These are phyloP conservation scores for Zaprionus camerounensis DNA, from an alignment of 1,140 invertebrate species.

Conservation along the genomic window DNA sequence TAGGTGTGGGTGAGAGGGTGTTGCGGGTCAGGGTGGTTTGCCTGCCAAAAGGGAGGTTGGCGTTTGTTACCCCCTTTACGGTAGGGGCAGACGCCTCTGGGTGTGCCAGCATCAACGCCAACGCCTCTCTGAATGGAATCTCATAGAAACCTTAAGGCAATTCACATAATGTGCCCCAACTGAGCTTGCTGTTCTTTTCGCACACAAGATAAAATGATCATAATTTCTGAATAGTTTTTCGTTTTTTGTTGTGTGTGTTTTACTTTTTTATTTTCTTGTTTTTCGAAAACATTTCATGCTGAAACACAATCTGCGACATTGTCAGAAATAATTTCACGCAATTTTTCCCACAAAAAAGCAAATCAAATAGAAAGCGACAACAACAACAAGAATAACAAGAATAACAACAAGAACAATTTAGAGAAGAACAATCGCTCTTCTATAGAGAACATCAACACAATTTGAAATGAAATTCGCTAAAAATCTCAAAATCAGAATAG, in stretches of 20 bases:
- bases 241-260: slow-evolving; percentile 17
- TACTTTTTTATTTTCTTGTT: slow-evolving; percentile 21
- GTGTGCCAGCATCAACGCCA: slow-evolving; percentile 14
- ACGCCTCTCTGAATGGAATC: slow-evolving; percentile 46
- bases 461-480: slow-evolving; percentile 46
- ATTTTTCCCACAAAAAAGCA: slow-evolving; percentile 30
- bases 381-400: slow-evolving; percentile 1
- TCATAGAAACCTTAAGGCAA: slow-evolving; percentile 42
- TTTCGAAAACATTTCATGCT: slow-evolving; percentile 39
- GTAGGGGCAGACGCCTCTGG: slow-evolving; percentile 16
- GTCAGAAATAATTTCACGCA: slow-evolving; percentile 65
- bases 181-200: slow-evolving; percentile 48
- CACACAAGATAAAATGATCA: slow-evolving; percentile 74
- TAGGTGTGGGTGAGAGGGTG: background rate
- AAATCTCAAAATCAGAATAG: slow-evolving; percentile 37
- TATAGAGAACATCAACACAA: slow-evolving; percentile 52
- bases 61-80: background rate
- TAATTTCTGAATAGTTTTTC: slow-evolving; percentile 50
- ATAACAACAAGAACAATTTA: slow-evolving; percentile 8
- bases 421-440: slow-evolving; percentile 13
- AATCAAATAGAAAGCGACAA: slow-evolving; percentile 36
- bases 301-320: slow-evolving; percentile 80
- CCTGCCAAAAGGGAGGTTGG: background rate
- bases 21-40: background rate
- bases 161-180: slow-evolving; percentile 37